Conservation (phyloP, 2,888 invertebrate genomes). For the Euclidia mi region DNA sequence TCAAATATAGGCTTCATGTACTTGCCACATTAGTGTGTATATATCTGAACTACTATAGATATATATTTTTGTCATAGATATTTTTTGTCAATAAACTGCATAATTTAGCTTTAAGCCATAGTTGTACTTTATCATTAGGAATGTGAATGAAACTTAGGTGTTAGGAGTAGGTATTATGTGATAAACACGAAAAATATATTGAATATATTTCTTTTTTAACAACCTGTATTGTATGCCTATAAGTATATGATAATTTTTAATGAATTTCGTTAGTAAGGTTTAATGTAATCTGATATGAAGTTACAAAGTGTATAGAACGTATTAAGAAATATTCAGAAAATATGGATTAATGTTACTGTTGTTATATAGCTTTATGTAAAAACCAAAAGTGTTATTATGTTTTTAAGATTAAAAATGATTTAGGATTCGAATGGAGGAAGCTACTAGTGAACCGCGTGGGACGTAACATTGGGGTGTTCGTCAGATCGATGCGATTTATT, state of each 20-base stretch:
- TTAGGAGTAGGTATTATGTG: slow-evolving; percentile 78
- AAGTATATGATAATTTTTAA: slow-evolving; percentile 52
- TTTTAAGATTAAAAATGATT: slow-evolving; percentile 77
- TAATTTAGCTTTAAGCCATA: slow-evolving; percentile 83
- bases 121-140: slow-evolving; percentile 64
- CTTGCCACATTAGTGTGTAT: slow-evolving; percentile 77
- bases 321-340: slow-evolving; percentile 74
- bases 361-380: slow-evolving; percentile 88
- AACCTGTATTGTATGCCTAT: slow-evolving; percentile 68
- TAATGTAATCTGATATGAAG: slow-evolving; percentile 67
- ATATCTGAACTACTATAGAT: slow-evolving; percentile 62
- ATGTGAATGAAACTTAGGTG: slow-evolving; percentile 60
- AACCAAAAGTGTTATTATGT: slow-evolving; percentile 89
- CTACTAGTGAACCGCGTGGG: slow-evolving; percentile 49
- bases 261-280: slow-evolving; percentile 57
- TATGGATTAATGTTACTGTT: slow-evolving; percentile 85
- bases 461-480: slow-evolving; percentile 46
- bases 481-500: slow-evolving; percentile 32
- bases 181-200: slow-evolving; percentile 71
- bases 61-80: slow-evolving; percentile 81
- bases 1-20: slow-evolving; percentile 64
- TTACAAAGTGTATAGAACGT: slow-evolving; percentile 75
- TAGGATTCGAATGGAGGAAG: slow-evolving; percentile 51
- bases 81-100: slow-evolving; percentile 82
- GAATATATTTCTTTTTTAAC: slow-evolving; percentile 75